Evolutionary conservation across 2,888 invertebrate species (phyloP).

Genomic region (Spodoptera exigua): DNA sequence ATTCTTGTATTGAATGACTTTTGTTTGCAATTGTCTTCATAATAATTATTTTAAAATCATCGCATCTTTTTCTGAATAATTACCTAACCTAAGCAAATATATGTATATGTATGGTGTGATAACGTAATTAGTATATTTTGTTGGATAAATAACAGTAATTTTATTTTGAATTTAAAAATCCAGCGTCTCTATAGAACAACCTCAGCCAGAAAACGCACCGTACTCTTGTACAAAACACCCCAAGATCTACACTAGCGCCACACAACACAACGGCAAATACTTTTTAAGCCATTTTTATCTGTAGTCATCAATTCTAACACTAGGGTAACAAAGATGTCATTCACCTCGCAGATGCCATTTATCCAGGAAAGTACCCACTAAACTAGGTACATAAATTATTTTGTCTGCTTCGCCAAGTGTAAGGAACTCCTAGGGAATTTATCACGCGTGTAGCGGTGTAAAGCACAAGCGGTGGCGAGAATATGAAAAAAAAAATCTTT

Average conservation of each 20-base stretch:
- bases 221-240: background rate
- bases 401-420: slow-evolving; percentile 86
- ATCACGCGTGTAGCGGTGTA: slow-evolving; percentile 74
- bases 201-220: background rate
- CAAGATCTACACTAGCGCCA: slow-evolving; percentile 1
- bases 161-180: too few species aligned
- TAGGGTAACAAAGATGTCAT: slow-evolving; percentile 84
- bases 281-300: slow-evolving; percentile 60
- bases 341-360: slow-evolving; percentile 83
- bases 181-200: too few species aligned
- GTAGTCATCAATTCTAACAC: slow-evolving; percentile 52
- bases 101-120: too few species aligned
- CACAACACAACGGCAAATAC: slow-evolving; percentile 23
- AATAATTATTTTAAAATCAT: too few species aligned
- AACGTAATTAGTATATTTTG: too few species aligned
- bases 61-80: too few species aligned
- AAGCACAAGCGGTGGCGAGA: slow-evolving; percentile 56
- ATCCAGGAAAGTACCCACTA: slow-evolving; percentile 84
- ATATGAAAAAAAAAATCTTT: background rate
- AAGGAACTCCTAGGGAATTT: slow-evolving; percentile 86
- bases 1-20: too few species aligned
- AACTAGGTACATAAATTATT: slow-evolving; percentile 89
- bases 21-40: too few species aligned
- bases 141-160: too few species aligned
- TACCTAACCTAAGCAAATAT: too few species aligned